Evolutionary conservation across 1,140 invertebrate genomes (phyloP).

Genomic region (Drosophila oshimai): DNA sequence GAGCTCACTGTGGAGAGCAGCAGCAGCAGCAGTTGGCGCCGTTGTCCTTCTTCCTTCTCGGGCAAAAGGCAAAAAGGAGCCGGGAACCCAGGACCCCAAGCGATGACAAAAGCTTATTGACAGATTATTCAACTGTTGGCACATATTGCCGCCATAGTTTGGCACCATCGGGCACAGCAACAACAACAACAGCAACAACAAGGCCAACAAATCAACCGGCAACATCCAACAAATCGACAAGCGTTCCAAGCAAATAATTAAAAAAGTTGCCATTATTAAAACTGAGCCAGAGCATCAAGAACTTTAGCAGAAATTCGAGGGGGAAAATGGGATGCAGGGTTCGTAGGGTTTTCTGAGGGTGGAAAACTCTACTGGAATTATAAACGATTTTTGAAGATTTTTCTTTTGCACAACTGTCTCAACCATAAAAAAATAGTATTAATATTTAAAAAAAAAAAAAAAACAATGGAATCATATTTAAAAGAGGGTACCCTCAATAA

Average conservation of each 20-base stretch:
- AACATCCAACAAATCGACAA: slow-evolving; percentile 68
- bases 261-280: slow-evolving; percentile 82
- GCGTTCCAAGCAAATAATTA: slow-evolving; percentile 78
- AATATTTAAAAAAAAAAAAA: no score
- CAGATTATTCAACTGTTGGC: slow-evolving; percentile 80
- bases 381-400: no score
- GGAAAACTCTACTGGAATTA: no score
- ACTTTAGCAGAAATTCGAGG: neutral
- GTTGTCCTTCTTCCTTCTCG: slow-evolving; percentile 5
- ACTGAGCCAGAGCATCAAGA: slow-evolving; percentile 37
- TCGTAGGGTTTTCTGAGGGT: neutral
- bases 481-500: no score
- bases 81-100: slow-evolving; percentile 19
- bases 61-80: neutral
- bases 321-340: neutral
- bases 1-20: neutral
- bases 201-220: slow-evolving; percentile 61
- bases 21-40: slow-evolving; percentile 17
- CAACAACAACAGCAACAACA: slow-evolving; percentile 16
- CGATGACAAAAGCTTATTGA: slow-evolving; percentile 80
- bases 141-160: slow-evolving; percentile 80
- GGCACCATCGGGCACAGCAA: slow-evolving; percentile 46
- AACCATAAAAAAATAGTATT: no score
- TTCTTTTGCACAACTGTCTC: no score
- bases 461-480: no score